phyloP scores from a whole-genome alignment of 2,888 invertebrate genomes.

The Leucophora obtusa region DNA sequence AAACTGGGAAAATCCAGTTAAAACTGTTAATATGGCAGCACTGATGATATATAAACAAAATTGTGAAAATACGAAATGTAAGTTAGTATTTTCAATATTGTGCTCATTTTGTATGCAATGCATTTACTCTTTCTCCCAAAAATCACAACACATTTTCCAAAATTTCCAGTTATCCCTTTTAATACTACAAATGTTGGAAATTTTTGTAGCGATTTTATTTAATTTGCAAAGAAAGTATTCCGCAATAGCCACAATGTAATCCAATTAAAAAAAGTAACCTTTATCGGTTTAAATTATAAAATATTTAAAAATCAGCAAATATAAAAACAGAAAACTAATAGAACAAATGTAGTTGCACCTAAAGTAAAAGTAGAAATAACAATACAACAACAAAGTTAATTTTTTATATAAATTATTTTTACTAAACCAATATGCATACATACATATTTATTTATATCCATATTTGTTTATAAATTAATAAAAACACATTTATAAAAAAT shows the following conservation, averaged over 20 bases:
- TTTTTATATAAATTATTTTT: background rate
- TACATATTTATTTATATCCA: too few species aligned
- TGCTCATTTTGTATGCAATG: background rate
- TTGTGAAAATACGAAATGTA: background rate
- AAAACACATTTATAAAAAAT: too few species aligned
- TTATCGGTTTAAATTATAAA: constrained; percentile 11
- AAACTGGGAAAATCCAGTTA: too few species aligned
- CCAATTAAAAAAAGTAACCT: constrained; percentile 30
- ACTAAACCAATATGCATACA: background rate
- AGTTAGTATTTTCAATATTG: background rate
- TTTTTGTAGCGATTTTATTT: constrained; percentile 46
- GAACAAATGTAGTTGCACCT: constrained; percentile 49
- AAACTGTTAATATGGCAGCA: too few species aligned
- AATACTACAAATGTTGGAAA: constrained; percentile 55
- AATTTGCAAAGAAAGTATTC: constrained; percentile 53
- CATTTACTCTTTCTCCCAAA: background rate
- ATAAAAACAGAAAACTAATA: constrained; percentile 3
- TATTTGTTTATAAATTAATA: too few species aligned
- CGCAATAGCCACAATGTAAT: constrained; percentile 48
- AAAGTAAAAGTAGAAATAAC: constrained; percentile 56
- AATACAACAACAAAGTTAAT: constrained; percentile 33
- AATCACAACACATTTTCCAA: constrained; percentile 28
- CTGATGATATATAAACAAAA: too few species aligned
- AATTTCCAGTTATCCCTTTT: constrained; percentile 60
- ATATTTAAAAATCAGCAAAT: background rate